Percentiles rank a stretch among this genome's conserved stretches.
These are phyloP conservation scores for Dendrophyllia cribrosa DNA, from an alignment of 64 coral and sea anemone genomes.

Conservation along the genomic window DNA sequence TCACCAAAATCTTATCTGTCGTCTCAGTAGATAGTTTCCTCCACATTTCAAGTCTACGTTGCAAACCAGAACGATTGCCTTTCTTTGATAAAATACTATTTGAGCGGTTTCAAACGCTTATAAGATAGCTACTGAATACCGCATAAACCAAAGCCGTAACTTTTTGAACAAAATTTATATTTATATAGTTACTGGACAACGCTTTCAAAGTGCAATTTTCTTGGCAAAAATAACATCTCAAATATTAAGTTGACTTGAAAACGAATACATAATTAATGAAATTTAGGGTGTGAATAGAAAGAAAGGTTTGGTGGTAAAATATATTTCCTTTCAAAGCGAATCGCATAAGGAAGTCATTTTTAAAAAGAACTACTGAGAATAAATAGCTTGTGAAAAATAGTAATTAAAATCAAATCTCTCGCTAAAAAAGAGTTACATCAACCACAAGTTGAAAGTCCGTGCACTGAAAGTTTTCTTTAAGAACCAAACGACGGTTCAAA, in stretches of 20 bases:
- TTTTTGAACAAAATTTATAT: too few species aligned
- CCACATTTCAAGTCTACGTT: too few species aligned
- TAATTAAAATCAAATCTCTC: neutral
- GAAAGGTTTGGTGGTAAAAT: neutral
- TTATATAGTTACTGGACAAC: too few species aligned
- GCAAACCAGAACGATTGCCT: too few species aligned
- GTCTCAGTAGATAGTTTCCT: too few species aligned
- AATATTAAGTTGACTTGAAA: neutral
- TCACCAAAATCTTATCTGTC: neutral
- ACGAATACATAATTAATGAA: conserved; percentile 18
- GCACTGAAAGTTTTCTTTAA: neutral
- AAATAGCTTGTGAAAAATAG: neutral
- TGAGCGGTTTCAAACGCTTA: too few species aligned
- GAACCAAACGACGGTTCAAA: neutral
- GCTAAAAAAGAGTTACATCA: too few species aligned
- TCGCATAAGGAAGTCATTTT: neutral
- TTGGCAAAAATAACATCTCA: neutral
- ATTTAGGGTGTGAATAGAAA: neutral
- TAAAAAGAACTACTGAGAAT: too few species aligned
- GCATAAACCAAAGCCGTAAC: too few species aligned
- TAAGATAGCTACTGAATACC: too few species aligned
- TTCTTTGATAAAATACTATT: too few species aligned
- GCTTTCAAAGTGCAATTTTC: neutral
- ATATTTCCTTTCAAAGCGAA: neutral
- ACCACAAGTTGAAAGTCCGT: too few species aligned